Percentiles rank a stretch among this genome's conserved stretches.
These are phyloP conservation scores for Sphenopsis melanotis DNA, from an alignment of 2,797 vertebrate genomes.

Conservation along the genomic window DNA sequence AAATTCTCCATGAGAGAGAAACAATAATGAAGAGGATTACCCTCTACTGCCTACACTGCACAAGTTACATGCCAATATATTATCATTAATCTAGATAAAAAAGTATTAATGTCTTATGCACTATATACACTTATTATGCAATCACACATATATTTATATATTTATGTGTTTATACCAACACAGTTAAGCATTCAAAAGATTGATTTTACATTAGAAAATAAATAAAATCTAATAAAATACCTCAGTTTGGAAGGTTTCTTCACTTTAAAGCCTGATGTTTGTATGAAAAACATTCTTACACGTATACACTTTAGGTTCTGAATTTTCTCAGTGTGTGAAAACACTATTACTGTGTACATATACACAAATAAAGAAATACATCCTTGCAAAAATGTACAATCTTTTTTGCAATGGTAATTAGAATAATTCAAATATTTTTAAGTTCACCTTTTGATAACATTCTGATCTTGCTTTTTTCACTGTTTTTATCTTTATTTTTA, in stretches of 20 bases:
- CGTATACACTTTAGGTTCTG: background rate
- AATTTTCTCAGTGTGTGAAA: background rate
- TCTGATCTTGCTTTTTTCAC: conserved; percentile 80
- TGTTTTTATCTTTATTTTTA: conserved; percentile 83
- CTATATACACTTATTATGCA: background rate
- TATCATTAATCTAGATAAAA: background rate
- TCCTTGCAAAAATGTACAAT: background rate
- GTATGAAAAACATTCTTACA: background rate
- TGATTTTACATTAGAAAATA: background rate
- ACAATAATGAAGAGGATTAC: background rate
- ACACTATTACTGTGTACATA: background rate
- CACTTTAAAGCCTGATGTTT: background rate
- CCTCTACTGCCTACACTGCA: background rate
- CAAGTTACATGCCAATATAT: background rate
- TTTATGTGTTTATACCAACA: background rate
- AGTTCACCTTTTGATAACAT: conserved; percentile 89
- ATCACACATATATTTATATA: background rate
- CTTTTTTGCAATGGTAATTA: background rate
- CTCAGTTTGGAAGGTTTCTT: too few relatives aligned
- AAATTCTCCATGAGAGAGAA: background rate
- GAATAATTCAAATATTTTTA: conserved; percentile 34
- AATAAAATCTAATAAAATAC: background rate
- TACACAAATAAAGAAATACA: background rate
- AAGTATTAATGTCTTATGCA: background rate
- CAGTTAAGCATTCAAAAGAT: background rate